Conservation (phyloP, 2,888 invertebrate genomes). For the Steinernema carpocapsae region DNA sequence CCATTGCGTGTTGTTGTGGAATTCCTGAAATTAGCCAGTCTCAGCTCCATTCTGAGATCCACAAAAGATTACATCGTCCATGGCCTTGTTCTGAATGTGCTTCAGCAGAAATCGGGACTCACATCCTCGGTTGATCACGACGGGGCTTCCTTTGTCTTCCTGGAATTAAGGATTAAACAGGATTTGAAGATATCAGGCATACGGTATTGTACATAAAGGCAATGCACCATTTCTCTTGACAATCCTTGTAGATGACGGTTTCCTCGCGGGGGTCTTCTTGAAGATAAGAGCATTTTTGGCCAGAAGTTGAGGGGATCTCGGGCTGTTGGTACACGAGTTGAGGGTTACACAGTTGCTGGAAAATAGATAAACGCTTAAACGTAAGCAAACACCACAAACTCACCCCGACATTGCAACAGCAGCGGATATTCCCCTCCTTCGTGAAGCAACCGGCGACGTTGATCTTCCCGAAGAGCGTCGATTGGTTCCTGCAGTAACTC, state of each 20-base stretch:
- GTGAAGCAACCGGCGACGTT: slow-evolving; percentile 52
- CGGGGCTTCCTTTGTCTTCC: slow-evolving; percentile 52
- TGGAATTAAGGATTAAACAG: slow-evolving; percentile 32
- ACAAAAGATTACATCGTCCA: background rate
- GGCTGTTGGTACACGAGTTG: slow-evolving; percentile 32
- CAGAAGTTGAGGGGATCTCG: slow-evolving; percentile 27
- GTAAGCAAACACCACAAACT: background rate
- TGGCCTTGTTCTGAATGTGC: slow-evolving; percentile 50
- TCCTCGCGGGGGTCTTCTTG: slow-evolving; percentile 50
- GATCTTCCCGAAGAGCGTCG: slow-evolving; percentile 41
- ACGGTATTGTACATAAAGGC: slow-evolving; percentile 41
- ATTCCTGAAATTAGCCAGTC: slow-evolving; percentile 42
- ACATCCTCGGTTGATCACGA: slow-evolving; percentile 52
- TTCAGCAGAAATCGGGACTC: slow-evolving; percentile 54
- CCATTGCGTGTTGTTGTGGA: slow-evolving; percentile 56
- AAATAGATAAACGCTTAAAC: background rate
- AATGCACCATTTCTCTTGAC: slow-evolving; percentile 61
- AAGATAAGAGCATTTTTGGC: slow-evolving; percentile 38
- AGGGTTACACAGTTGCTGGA: slow-evolving; percentile 38
- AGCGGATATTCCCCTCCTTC: slow-evolving; percentile 48
- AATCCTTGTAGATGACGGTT: slow-evolving; percentile 47
- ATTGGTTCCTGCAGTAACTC: slow-evolving; percentile 47
- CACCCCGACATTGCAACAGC: slow-evolving; percentile 58
- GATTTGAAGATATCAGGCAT: background rate
- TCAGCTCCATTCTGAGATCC: no score